Evolutionary conservation across 2,888 invertebrate species (phyloP), one percentile per base, ranked within the genome.

Genomic region (Scaptomyza reducta): DNA sequence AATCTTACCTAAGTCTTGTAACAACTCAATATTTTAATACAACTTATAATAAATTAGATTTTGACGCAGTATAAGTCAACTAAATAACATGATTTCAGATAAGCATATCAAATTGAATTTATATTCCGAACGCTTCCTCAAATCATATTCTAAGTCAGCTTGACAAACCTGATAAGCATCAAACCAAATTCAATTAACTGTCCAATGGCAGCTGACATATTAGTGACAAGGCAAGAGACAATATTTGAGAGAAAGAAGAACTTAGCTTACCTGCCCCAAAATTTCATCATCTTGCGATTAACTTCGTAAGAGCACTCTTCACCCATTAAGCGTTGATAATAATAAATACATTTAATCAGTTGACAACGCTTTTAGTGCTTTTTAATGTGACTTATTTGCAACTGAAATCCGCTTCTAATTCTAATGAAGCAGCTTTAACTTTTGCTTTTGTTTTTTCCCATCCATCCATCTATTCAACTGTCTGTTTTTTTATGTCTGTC

Each of bases 291-390:
- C 6, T 68, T 59, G 56, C 58, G 74, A 70, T 70, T 61, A 63
- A 1, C 31, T 31, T 31, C 58, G 56, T 25, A 63, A 68, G 58
- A 68, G 40, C 59, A 42, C 18, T 60, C 38, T 14, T 14, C 38
- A 29, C 62, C 62, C 56, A 55, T 68, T 47, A 75, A 45, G 62
- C 45, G 54, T 31, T 68, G 69, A 77, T 68, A 69, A 66, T 66
- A 77, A 73, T 31, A 31, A 10, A 86, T 70, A 69, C 73, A 78
- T 78, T 67, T 72, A 74, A 79, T 83, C 74, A 80, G 62, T 58
- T 74, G 71, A 16, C 61, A 70, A 60, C 55, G 74, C 51, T 73
- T 44, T 62, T 45, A 38, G 38, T 55, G 63, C 46, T 61, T 53
- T 55, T 49, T 46, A 46, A 60, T 53, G 58, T 53, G 58, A 31